Percentiles rank a stretch among this genome's conserved stretches.
Evolutionary conservation across 2,888 invertebrate species (phyloP).

Genomic region (Tromatobia lineatoria): DNA sequence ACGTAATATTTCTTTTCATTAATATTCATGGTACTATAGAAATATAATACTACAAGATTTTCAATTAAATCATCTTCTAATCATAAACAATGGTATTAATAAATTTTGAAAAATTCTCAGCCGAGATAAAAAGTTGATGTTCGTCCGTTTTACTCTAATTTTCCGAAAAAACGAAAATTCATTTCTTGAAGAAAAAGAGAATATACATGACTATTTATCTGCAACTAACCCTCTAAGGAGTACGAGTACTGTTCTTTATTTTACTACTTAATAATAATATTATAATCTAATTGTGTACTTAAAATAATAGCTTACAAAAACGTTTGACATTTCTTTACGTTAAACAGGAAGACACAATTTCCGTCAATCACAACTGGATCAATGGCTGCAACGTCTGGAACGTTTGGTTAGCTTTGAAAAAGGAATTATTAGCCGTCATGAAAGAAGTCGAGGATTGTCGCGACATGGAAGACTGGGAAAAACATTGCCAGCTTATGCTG

Average conservation of each 20-base stretch:
- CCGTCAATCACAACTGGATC: slow-evolving; percentile 99
- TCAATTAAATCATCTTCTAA: too few relatives aligned
- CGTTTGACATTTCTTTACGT: slow-evolving; percentile 13
- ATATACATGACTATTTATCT: slow-evolving; percentile 33
- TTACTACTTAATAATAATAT: slow-evolving; percentile 4
- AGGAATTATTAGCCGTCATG: slow-evolving; percentile 89
- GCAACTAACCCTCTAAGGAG: too few relatives aligned
- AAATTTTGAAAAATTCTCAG: neutral
- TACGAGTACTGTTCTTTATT: neutral
- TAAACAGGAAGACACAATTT: slow-evolving; percentile 93
- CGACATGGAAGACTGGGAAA: slow-evolving; percentile 90
- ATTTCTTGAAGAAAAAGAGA: neutral
- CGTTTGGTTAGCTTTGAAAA: slow-evolving; percentile 90
- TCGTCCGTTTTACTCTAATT: too few relatives aligned
- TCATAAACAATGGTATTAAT: too few relatives aligned
- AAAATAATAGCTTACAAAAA: neutral
- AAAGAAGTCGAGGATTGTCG: slow-evolving; percentile 93
- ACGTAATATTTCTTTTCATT: too few relatives aligned
- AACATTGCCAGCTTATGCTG: slow-evolving; percentile 93
- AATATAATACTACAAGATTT: too few relatives aligned
- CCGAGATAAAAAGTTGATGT: too few relatives aligned
- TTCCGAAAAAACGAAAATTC: too few relatives aligned
- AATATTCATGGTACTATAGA: too few relatives aligned
- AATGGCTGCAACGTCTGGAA: slow-evolving; percentile 94
- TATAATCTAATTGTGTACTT: too few relatives aligned